Percentiles rank a stretch among this genome's conserved stretches.
phyloP scores from a whole-genome alignment of 2,113 vertebrate species.

The Nettapus auritus region DNA sequence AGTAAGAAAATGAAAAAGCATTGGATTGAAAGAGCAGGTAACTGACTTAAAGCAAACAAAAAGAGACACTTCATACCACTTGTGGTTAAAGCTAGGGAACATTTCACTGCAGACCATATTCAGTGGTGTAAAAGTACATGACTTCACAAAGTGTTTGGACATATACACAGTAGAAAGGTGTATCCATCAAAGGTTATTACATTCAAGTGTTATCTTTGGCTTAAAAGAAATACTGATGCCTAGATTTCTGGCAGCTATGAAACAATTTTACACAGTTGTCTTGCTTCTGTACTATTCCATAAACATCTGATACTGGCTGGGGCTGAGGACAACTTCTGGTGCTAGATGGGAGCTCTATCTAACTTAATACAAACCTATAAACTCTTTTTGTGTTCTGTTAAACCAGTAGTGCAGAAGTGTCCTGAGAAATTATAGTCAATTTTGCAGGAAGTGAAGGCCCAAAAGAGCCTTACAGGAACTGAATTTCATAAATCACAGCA shows the following conservation, averaged over 20 bases:
- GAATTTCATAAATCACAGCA: neutral
- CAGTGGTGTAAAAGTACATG: neutral
- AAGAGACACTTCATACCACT: neutral
- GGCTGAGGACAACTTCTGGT: neutral
- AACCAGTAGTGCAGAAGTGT: neutral
- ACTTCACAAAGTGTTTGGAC: neutral
- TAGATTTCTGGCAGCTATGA: neutral
- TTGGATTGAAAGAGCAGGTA: neutral
- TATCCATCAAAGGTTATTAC: neutral
- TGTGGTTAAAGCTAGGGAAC: neutral
- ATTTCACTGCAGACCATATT: neutral
- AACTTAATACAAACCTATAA: neutral
- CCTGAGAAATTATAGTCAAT: neutral
- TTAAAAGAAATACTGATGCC: neutral
- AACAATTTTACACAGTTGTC: neutral
- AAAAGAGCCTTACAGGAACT: neutral
- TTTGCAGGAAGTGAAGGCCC: neutral
- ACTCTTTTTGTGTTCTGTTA: neutral
- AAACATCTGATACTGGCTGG: neutral
- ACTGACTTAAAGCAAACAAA: neutral
- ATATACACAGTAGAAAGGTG: neutral
- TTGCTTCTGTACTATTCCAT: neutral
- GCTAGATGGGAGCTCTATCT: neutral
- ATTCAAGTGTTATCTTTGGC: neutral
- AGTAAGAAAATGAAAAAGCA: fast-evolving